Conservation (phyloP, 2,888 invertebrate genomes). For the Plemyria rubiginata region DNA sequence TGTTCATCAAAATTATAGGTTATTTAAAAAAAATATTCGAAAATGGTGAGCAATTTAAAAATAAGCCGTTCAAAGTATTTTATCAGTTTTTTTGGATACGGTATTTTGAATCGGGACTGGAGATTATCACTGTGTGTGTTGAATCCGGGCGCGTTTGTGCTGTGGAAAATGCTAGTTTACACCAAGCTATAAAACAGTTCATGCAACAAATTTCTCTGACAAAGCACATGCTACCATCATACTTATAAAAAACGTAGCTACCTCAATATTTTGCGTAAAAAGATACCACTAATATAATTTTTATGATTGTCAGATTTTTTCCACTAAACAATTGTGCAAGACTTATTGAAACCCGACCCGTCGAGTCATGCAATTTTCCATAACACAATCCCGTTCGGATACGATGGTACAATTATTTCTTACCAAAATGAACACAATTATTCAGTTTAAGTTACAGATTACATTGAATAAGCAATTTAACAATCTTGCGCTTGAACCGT, state of each 20-base stretch:
- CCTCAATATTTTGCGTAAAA: conserved; percentile 1
- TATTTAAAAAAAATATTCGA: not conserved
- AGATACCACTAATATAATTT: conserved; percentile 3
- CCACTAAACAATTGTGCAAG: conserved; percentile 46
- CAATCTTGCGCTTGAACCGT: conserved; percentile 1
- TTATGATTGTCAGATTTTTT: conserved; percentile 2
- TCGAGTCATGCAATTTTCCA: conserved; percentile 77
- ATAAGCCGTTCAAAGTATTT: not conserved
- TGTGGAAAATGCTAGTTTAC: conserved; percentile 66
- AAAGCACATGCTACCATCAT: conserved; percentile 33
- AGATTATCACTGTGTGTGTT: conserved; percentile 19
- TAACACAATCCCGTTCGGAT: conserved; percentile 75
- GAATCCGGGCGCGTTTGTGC: conserved; percentile 71
- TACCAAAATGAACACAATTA: conserved; percentile 66
- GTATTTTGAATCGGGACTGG: conserved; percentile 23
- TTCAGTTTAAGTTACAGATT: conserved; percentile 43
- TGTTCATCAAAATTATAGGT: not conserved
- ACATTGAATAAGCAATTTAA: conserved; percentile 24
- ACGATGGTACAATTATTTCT: conserved; percentile 66
- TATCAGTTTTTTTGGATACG: not conserved
- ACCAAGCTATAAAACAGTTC: conserved; percentile 34
- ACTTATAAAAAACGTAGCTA: conserved; percentile 13
- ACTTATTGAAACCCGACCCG: conserved; percentile 64
- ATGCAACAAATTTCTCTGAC: conserved; percentile 31
- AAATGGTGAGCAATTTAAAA: not conserved